Conservation (phyloP, 2,113 vertebrate genomes). For the Pseudopodoces humilis region DNA sequence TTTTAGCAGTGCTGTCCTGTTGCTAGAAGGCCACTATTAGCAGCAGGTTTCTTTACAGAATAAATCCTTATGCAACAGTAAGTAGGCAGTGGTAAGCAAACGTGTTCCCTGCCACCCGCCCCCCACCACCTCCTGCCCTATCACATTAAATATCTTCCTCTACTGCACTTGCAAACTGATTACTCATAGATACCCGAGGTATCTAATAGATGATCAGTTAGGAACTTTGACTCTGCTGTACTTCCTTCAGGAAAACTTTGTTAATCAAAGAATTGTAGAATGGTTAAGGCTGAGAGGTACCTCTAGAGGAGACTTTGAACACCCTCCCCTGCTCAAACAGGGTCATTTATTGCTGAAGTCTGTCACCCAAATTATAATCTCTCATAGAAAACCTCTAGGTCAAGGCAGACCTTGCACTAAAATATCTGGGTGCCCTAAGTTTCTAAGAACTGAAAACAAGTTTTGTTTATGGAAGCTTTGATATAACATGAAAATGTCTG, state of each 20-base stretch:
- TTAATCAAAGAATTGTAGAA: background rate
- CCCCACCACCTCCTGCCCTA: too few relatives aligned
- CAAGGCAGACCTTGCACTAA: background rate
- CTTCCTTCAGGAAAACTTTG: background rate
- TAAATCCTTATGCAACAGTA: background rate
- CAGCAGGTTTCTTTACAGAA: background rate
- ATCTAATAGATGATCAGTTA: background rate
- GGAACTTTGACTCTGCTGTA: background rate
- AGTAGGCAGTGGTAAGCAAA: background rate
- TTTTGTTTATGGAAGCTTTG: background rate
- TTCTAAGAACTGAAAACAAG: background rate
- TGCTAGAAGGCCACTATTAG: background rate
- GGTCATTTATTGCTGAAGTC: background rate
- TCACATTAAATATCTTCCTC: background rate
- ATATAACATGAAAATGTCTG: background rate
- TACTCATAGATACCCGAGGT: background rate
- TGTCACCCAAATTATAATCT: background rate
- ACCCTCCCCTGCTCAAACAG: background rate
- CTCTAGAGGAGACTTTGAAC: background rate
- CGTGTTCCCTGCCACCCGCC: background rate
- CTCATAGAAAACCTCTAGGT: background rate
- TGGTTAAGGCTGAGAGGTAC: background rate
- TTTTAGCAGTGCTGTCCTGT: background rate
- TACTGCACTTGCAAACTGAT: background rate
- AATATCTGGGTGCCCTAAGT: background rate